A percentile compares a stretch with the other conserved stretches of the same genome.
Evolutionary conservation across 2,797 vertebrate species (phyloP).

Genomic region (Coregonus sp.): DNA sequence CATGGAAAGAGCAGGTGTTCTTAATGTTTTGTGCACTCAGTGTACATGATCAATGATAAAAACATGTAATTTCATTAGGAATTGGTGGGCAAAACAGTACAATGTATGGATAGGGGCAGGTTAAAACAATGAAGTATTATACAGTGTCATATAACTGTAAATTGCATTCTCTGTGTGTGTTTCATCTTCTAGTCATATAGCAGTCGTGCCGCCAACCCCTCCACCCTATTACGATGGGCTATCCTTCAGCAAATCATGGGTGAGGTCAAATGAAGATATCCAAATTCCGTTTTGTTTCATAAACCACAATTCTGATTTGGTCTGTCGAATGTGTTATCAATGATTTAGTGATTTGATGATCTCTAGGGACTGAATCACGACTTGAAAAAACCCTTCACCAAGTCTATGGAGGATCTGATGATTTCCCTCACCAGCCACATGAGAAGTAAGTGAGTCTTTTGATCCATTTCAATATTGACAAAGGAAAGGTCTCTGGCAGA

Average conservation of each 20-base stretch:
- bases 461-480: background rate
- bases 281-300: background rate
- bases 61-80: too few relatives aligned
- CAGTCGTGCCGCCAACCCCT: slow-evolving; percentile 89
- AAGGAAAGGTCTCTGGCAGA: background rate
- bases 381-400: slow-evolving; percentile 77
- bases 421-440: slow-evolving; percentile 80
- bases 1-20: too few relatives aligned
- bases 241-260: slow-evolving; percentile 57
- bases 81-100: too few relatives aligned
- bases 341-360: slow-evolving; percentile 13
- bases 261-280: slow-evolving; percentile 54
- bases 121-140: too few relatives aligned
- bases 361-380: slow-evolving; percentile 73
- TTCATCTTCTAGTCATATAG: slow-evolving; percentile 78
- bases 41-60: too few relatives aligned
- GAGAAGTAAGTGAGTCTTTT: slow-evolving; percentile 80
- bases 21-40: too few relatives aligned
- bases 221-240: slow-evolving; percentile 76
- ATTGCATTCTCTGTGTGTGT: background rate
- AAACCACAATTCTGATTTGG: background rate
- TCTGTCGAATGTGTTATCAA: background rate
- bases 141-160: too few relatives aligned
- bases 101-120: too few relatives aligned
- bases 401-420: slow-evolving; percentile 88